A percentile compares a stretch with the other conserved stretches of the same genome.
Evolutionary conservation across 2,113 vertebrate genomes (phyloP).

Genomic region (Danio rerio): GRCz12tu NC_133193.1:41156501-41157000

Average conservation of each 20-base stretch:
- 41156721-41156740: neutral
- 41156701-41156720: neutral
- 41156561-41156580: conserved; percentile 78
- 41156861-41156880: neutral
- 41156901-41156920: neutral
- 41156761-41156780: conserved; percentile 95
- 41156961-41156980: too few species aligned
- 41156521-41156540: conserved; percentile 86
- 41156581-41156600: conserved; percentile 89
- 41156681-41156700: neutral
- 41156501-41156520: neutral
- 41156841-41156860: neutral
- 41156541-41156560: conserved; percentile 83
- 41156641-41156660: conserved; percentile 87
- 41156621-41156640: conserved; percentile 89
- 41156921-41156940: neutral
- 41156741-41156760: conserved; percentile 95
- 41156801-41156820: conserved; percentile 95
- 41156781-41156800: conserved; percentile 90
- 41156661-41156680: neutral
- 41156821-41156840: conserved; percentile 72
- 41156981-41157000: too few species aligned
- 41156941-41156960: neutral
- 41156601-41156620: conserved; percentile 95
- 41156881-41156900: neutral